Evolutionary conservation across 2,797 vertebrate species (phyloP).

Genomic region (Lindbergichthys nudifrons): DNA sequence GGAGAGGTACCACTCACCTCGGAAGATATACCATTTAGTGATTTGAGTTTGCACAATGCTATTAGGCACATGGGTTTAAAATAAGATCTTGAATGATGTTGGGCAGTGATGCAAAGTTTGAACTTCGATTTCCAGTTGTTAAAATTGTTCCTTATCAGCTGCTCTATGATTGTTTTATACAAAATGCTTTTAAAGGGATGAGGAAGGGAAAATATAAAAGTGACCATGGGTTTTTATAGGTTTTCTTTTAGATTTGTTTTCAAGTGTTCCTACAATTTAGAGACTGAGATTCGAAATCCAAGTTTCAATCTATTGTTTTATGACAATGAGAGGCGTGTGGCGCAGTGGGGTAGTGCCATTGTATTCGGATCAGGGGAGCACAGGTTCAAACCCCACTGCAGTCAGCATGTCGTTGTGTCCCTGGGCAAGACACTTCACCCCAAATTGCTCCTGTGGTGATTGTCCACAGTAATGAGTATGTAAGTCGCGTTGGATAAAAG

Average conservation of each 20-base stretch:
- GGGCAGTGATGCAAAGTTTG: background rate
- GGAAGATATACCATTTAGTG: background rate
- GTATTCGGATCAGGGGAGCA: too few species aligned
- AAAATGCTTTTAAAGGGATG: background rate
- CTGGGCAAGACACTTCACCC: too few species aligned
- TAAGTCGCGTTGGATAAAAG: too few species aligned
- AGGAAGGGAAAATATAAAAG: background rate
- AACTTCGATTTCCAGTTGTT: background rate
- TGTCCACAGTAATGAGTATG: too few species aligned
- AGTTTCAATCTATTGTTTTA: too few species aligned
- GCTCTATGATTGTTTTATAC: background rate
- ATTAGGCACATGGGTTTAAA: background rate
- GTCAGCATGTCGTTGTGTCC: too few species aligned
- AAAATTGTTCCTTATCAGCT: background rate
- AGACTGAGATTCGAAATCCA: background rate
- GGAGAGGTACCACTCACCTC: slow-evolving; percentile 77
- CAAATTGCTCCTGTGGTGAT: too few species aligned
- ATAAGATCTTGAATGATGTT: background rate
- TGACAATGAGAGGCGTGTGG: too few species aligned
- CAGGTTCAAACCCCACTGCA: too few species aligned
- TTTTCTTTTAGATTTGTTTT: too few species aligned
- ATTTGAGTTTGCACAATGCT: background rate
- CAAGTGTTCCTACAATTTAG: background rate
- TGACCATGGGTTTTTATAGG: background rate
- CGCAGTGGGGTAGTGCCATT: too few species aligned